Base-by-base conservation (phyloP, 2,888 invertebrate genomes). In the Galeopsomyia nigrocyanea region DNA sequence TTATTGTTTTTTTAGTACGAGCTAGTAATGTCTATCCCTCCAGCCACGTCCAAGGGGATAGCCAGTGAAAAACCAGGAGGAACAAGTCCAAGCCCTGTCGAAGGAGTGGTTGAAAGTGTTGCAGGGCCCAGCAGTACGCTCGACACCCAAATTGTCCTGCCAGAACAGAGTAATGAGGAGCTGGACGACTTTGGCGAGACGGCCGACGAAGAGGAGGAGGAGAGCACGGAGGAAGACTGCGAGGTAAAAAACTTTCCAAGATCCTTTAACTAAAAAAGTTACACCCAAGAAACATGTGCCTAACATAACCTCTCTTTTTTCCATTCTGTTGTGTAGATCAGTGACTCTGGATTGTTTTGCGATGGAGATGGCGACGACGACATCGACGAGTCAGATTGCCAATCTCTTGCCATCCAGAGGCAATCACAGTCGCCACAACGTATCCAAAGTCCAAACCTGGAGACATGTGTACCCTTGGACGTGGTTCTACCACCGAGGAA, bases 1-100 rank as follows among this genome's bases (percentile, higher is more conserved):
- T 22, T 1, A 10, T 3, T 46, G 6, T 53, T 46, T 13, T 51
- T 73, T 9, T 13, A 75, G 70, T 61, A 66, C 10, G 16, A 10
- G 55, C 75, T 79, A 84, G 85, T 84, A 79, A 85, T 85, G 83
- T 85, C 86, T 81, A 80, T 82, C 80, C 82, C 85, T 79, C 80
- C 85, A 73, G 82, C 86, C 62, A 81, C 84, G 64, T 81, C 84
- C 73, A 85, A 83, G 77, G 82, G 80, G 76, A 80, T 82, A 78
- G 80, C 78, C 70, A 80, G 79, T 73, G 83, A 82, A 75, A 85
- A 85, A 80, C 79, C 84, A 71, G 83, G 82, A 67, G 84, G 85
- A 68, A 82, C 85, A 19, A 86, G 86, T 81, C 82, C 84, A 39
- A 86, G 86, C 80, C 86, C 86, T 57, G 78, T 84, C 17, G 86